Percentiles rank a stretch among this genome's conserved stretches.
phyloP scores from a whole-genome alignment of 1,140 invertebrate genomes.

The Ceratina australensis region DNA sequence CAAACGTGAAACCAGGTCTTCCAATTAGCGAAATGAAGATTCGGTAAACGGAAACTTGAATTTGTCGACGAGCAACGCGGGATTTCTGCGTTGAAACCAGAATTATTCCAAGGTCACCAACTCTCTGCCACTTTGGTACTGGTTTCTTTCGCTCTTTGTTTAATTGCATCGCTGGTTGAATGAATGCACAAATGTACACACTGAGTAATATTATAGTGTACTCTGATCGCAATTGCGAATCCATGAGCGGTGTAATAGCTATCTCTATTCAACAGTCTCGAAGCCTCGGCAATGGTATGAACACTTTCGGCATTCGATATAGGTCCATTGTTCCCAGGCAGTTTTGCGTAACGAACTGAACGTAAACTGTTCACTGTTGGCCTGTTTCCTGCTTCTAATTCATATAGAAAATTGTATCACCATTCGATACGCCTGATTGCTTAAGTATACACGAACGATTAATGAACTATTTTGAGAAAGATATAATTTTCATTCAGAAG shows the following conservation, averaged over 20 bases:
- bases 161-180: no score
- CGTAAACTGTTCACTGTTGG: slow-evolving; percentile 9
- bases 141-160: background rate
- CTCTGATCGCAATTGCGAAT: slow-evolving; percentile 27
- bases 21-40: slow-evolving; percentile 13
- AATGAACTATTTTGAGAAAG: no score
- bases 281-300: background rate
- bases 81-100: background rate
- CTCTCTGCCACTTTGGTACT: no score
- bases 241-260: slow-evolving; percentile 38
- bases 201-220: slow-evolving; percentile 11
- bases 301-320: slow-evolving; percentile 6
- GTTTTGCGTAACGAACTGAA: slow-evolving; percentile 43
- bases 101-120: background rate
- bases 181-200: no score
- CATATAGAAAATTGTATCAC: background rate
- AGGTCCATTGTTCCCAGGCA: slow-evolving; percentile 44
- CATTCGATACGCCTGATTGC: background rate
- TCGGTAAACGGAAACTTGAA: background rate
- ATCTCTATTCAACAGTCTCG: slow-evolving; percentile 38
- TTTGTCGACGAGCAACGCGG: background rate
- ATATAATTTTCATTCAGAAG: no score
- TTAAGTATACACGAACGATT: no score
- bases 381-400: slow-evolving; percentile 15
- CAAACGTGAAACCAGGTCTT: background rate